Evolutionary conservation across 2,888 invertebrate genomes (phyloP), one percentile per base, ranked within the genome.

Genomic region (Drosophila niveifrons): DNA sequence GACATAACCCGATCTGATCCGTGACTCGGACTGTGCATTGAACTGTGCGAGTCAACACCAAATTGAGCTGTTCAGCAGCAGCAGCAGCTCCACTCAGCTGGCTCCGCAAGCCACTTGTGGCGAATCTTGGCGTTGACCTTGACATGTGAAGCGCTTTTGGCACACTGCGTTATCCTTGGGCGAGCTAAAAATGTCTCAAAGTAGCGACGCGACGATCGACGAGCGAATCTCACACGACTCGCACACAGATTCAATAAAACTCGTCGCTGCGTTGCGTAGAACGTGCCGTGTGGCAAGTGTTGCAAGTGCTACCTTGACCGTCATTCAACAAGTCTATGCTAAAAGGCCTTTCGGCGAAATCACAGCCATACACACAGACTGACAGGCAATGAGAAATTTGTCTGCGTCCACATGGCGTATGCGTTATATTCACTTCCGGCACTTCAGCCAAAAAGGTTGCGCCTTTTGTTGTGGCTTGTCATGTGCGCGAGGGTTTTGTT

Each of bases 101-200:
- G n/a, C 17, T 28, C 43, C 17, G 28, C 56, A 11, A 39, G 80
- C 80, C 59, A 58, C 69, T 65, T 58, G 75, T 48, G 75, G 80
- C 76, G 48, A 69, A 58, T 75, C 65, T 63, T 66, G 80, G 41
- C 36, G 80, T 56, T 70, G 80, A 71, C 81, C 65, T 77, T 81
- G 67, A 70, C 82, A 67, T 59, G 67, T 51, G 85, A 43, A 57
- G 53, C 65, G 55, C 70, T 70, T 78, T 85, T 87, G 90, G 90
- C 86, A 88, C 75, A 67, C 69, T 61, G 59, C 66, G 72, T 78
- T 80, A 83, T 90, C 87, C 87, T 87, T 87, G 90, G 44, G 46
- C 36, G 11, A 57, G 69, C 89, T 89, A 89, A 84, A 88, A 86
- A 75, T 80, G 90, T 83, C 87, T 80, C 76, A 72, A 71, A 79